Percentiles rank a stretch among this genome's conserved stretches.
Conservation (phyloP, 2,113 vertebrate species). For the Spea multiplicata region DNA sequence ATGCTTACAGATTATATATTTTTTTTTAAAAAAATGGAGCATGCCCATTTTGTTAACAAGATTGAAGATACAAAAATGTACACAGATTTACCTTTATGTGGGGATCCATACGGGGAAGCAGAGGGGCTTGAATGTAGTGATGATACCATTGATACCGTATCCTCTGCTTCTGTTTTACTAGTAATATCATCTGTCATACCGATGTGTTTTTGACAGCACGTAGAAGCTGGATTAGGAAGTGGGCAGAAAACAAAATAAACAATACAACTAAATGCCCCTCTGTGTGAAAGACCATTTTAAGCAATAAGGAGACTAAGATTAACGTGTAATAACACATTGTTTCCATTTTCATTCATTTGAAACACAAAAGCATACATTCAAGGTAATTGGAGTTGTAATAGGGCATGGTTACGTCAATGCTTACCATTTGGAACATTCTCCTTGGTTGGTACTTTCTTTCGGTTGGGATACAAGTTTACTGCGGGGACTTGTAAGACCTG, state of each 20-base stretch:
- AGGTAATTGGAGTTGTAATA: too few species aligned
- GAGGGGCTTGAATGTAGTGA: slow-evolving; percentile 88
- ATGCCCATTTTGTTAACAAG: too few species aligned
- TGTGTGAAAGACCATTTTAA: too few species aligned
- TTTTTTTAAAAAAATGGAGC: too few species aligned
- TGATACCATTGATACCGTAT: slow-evolving; percentile 76
- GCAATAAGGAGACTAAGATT: too few species aligned
- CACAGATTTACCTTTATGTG: slow-evolving; percentile 78
- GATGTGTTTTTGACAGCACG: slow-evolving; percentile 81
- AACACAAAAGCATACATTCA: too few species aligned
- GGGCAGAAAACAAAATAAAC: neutral
- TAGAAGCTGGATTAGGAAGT: slow-evolving; percentile 63
- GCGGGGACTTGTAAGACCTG: slow-evolving; percentile 89
- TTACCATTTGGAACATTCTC: slow-evolving; percentile 77
- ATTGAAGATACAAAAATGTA: neutral
- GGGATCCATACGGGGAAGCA: slow-evolving; percentile 86
- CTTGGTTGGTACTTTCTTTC: slow-evolving; percentile 85
- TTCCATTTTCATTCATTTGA: too few species aligned
- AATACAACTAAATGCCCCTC: neutral
- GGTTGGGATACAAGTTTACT: slow-evolving; percentile 84
- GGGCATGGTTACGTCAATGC: slow-evolving; percentile 50
- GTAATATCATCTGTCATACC: slow-evolving; percentile 74
- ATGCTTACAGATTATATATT: too few species aligned
- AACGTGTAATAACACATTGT: too few species aligned
- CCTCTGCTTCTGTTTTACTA: slow-evolving; percentile 78